phyloP scores from a whole-genome alignment of 64 coral and sea anemone species.

The Porites lutea region DNA sequence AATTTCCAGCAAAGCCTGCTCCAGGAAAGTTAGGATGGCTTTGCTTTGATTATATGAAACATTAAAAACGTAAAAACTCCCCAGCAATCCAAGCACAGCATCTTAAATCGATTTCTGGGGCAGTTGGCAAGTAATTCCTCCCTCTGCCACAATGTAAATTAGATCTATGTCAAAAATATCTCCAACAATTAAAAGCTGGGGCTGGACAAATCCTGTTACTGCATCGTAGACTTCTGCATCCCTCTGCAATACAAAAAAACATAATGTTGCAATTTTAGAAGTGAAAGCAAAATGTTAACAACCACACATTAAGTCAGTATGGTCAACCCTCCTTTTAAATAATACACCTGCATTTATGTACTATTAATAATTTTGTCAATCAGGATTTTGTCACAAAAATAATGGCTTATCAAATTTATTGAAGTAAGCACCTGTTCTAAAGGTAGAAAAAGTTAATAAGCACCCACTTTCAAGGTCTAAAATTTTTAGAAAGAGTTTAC shows the following conservation, averaged over 20 bases:
- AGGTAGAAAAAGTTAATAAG: too few relatives aligned
- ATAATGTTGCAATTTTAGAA: slow-evolving; percentile 11
- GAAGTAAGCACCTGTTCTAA: too few relatives aligned
- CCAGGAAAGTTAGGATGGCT: slow-evolving; percentile 39
- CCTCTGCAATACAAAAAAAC: slow-evolving; percentile 24
- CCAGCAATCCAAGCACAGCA: slow-evolving; percentile 17
- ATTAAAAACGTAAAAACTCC: slow-evolving; percentile 42
- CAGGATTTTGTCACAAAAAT: too few relatives aligned
- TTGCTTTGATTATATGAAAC: slow-evolving; percentile 37
- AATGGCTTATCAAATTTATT: too few relatives aligned
- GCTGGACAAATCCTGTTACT: slow-evolving; percentile 8
- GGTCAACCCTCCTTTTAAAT: background rate
- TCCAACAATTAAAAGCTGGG: slow-evolving; percentile 25
- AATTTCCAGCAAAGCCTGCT: slow-evolving; percentile 46
- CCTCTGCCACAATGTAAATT: slow-evolving; percentile 18
- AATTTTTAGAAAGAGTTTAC: too few relatives aligned
- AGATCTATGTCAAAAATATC: slow-evolving; percentile 37
- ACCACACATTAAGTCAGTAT: background rate
- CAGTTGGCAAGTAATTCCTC: slow-evolving; percentile 27
- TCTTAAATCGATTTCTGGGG: slow-evolving; percentile 27
- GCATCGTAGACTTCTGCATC: background rate
- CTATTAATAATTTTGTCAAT: too few relatives aligned
- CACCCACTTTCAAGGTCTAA: too few relatives aligned
- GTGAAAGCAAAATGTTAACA: background rate
- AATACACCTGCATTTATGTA: background rate